Evolutionary conservation across 2,888 invertebrate genomes (phyloP).

Genomic region (Synanthedon myopaeformis): DNA sequence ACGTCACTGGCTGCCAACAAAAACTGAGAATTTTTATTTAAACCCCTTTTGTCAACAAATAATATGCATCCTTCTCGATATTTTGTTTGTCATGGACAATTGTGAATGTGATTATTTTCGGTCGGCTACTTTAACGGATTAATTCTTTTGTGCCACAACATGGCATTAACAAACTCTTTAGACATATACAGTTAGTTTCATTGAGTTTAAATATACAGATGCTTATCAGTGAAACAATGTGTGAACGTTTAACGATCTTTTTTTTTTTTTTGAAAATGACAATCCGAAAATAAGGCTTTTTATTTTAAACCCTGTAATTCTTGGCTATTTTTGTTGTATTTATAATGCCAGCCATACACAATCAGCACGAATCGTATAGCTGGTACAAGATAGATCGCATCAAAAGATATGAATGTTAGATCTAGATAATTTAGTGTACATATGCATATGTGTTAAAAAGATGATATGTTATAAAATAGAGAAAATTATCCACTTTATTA

Average conservation of each 20-base stretch:
- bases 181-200: conserved; percentile 62
- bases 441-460: too few species aligned
- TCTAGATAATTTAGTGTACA: too few species aligned
- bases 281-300: not conserved
- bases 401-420: too few species aligned
- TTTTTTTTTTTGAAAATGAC: not conserved
- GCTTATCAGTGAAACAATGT: conserved; percentile 63
- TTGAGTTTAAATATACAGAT: conserved; percentile 48
- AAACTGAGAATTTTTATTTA: conserved; percentile 15
- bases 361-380: too few species aligned
- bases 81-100: conserved; percentile 32
- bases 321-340: too few species aligned
- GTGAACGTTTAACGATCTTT: conserved; percentile 41
- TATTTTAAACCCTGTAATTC: not conserved
- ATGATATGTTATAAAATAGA: too few species aligned
- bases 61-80: conserved; percentile 29
- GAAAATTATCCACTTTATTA: too few species aligned
- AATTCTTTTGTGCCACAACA: conserved; percentile 34
- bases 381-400: too few species aligned
- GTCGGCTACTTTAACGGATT: conserved; percentile 68
- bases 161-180: conserved; percentile 21
- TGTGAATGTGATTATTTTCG: conserved; percentile 2
- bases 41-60: conserved; percentile 41
- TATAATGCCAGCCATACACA: too few species aligned
- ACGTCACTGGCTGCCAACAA: conserved; percentile 49